Evolutionary conservation across 1,140 invertebrate species (phyloP).

Genomic region (Campoletis sonorensis): DNA sequence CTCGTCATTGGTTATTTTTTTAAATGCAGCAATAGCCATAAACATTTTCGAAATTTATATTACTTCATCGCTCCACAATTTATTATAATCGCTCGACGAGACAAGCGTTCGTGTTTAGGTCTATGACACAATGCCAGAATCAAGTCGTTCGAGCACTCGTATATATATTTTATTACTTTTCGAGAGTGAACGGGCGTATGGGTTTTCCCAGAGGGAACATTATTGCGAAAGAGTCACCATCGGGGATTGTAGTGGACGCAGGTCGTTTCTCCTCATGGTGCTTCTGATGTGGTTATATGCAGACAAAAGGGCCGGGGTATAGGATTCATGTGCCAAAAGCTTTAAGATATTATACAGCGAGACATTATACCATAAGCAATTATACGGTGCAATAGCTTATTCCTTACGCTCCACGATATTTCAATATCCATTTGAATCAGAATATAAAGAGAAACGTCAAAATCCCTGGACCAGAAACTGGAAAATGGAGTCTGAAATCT

Average conservation of each 20-base stretch:
- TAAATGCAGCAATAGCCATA: neutral
- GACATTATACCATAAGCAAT: neutral
- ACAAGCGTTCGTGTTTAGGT: neutral
- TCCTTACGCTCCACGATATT: neutral
- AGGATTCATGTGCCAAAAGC: neutral
- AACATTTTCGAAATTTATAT: neutral
- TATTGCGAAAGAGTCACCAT: neutral
- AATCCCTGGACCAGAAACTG: too few species aligned
- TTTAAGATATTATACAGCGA: neutral
- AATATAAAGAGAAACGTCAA: too few species aligned
- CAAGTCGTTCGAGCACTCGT: neutral
- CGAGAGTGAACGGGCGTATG: neutral
- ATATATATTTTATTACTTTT: neutral
- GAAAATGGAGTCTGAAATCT: too few species aligned
- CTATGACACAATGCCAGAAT: neutral
- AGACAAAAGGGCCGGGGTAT: neutral
- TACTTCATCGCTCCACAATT: neutral
- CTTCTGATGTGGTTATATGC: neutral
- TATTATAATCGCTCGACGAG: neutral
- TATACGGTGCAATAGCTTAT: neutral
- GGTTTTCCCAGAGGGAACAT: constrained; percentile 11
- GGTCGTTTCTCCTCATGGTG: constrained; percentile 6
- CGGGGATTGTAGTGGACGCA: neutral
- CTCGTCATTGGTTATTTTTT: neutral
- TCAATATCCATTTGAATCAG: neutral